These are phyloP conservation scores for Meleagris gallopavo DNA, from an alignment of 2,113 vertebrate genomes.

Conservation along the genomic window DNA sequence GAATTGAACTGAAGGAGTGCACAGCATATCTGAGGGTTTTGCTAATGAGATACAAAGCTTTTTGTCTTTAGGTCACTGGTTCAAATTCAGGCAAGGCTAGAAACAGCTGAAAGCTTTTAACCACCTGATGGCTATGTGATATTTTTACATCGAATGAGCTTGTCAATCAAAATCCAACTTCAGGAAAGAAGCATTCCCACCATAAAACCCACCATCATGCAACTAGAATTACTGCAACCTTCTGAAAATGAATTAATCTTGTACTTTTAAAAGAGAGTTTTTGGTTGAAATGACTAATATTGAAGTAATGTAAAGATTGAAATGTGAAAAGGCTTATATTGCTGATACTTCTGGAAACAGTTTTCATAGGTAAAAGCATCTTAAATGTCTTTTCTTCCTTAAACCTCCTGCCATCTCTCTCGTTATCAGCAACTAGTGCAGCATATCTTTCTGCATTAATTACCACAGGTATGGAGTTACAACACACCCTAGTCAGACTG, in stretches of 20 bases:
- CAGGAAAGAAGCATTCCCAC: conserved; percentile 18
- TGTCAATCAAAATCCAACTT: conserved; percentile 47
- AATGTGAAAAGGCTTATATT: background rate
- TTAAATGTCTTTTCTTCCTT: background rate
- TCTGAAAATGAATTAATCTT: conserved; percentile 30
- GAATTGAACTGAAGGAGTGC: conserved; percentile 32
- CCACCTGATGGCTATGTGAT: conserved; percentile 34
- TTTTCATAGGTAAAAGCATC: background rate
- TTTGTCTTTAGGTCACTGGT: conserved; percentile 53
- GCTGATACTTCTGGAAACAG: background rate
- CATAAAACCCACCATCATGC: background rate
- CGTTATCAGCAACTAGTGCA: background rate
- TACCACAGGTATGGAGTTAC: background rate
- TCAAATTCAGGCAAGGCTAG: conserved; percentile 32
- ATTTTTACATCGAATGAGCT: conserved; percentile 32
- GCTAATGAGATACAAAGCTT: conserved; percentile 62
- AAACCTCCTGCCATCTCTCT: background rate
- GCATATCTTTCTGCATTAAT: background rate
- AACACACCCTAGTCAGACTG: background rate
- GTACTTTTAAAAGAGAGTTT: background rate
- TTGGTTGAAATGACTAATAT: background rate
- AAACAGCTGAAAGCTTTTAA: conserved; percentile 68
- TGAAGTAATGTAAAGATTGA: background rate
- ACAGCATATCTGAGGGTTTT: conserved; percentile 36
- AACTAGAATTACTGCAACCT: conserved; percentile 22